Evolutionary conservation across 2,797 vertebrate species (phyloP).

Genomic region (Amazonetta brasiliensis): DNA sequence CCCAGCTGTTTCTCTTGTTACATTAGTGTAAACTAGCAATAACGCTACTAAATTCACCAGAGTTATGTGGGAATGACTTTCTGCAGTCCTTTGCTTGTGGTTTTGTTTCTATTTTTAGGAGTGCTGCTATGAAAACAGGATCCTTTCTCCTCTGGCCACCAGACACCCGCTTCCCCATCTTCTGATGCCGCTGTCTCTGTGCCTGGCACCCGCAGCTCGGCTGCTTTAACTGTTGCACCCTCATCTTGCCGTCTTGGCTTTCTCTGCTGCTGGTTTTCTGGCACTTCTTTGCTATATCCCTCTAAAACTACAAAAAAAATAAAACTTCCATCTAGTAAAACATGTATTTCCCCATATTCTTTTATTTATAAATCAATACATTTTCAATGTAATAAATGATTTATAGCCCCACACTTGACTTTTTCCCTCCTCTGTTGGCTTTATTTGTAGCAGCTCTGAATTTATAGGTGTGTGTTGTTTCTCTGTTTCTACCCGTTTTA

Average conservation of each 20-base stretch:
- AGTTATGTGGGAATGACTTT: neutral
- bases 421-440: neutral
- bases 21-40: neutral
- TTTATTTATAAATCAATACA: neutral
- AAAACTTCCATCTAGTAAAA: neutral
- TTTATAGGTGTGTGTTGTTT: neutral
- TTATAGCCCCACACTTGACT: neutral
- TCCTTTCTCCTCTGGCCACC: neutral
- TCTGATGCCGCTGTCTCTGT: neutral
- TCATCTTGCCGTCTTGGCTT: neutral
- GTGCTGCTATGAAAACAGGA: neutral
- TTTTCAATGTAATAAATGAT: neutral
- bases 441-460: neutral
- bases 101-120: neutral
- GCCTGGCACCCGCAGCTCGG: slow-evolving; percentile 1
- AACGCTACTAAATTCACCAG: accelerated
- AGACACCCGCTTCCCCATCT: neutral
- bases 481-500: neutral
- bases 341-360: neutral
- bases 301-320: neutral
- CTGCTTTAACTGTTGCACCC: neutral
- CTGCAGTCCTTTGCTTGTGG: neutral
- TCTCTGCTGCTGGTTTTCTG: neutral
- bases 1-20: neutral
- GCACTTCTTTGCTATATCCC: neutral